These are phyloP conservation scores for Sebastiscus tertius DNA, from an alignment of 2,797 vertebrate species.

Conservation along the genomic window DNA sequence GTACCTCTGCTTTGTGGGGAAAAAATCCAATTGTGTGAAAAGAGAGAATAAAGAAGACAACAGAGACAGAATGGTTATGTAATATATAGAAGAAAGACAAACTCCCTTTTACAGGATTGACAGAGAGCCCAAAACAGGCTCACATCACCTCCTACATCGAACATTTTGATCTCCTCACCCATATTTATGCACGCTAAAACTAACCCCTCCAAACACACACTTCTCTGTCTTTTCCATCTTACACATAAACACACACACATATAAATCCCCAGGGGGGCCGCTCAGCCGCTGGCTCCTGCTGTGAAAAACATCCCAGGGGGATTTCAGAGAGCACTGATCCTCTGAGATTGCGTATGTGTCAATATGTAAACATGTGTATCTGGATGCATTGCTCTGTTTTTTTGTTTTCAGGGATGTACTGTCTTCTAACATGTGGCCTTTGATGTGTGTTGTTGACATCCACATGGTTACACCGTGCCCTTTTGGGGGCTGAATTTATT, in stretches of 20 bases:
- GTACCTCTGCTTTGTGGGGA: background rate
- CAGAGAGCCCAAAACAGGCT: background rate
- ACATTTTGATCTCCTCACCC: constrained; percentile 23
- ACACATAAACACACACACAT: background rate
- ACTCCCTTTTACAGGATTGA: background rate
- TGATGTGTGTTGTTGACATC: constrained; percentile 67
- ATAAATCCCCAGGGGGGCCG: constrained; percentile 53
- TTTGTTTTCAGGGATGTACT: constrained; percentile 65
- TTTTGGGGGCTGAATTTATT: constrained; percentile 63
- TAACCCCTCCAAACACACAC: constrained; percentile 24
- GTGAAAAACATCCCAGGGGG: constrained; percentile 74
- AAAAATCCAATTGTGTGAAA: background rate
- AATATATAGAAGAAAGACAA: background rate
- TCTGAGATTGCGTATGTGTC: constrained; percentile 65
- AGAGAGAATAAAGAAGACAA: background rate
- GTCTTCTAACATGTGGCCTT: constrained; percentile 42
- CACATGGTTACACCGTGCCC: constrained; percentile 33
- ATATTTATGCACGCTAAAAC: constrained; percentile 26
- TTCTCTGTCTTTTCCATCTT: constrained; percentile 2
- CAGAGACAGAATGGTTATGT: background rate
- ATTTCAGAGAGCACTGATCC: constrained; percentile 70
- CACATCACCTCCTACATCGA: background rate
- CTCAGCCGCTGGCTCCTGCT: constrained; percentile 45
- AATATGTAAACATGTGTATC: constrained; percentile 76
- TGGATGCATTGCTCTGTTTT: constrained; percentile 65